Evolutionary conservation across 2,797 vertebrate genomes (phyloP).

Genomic region (Poecilia velifera): DNA sequence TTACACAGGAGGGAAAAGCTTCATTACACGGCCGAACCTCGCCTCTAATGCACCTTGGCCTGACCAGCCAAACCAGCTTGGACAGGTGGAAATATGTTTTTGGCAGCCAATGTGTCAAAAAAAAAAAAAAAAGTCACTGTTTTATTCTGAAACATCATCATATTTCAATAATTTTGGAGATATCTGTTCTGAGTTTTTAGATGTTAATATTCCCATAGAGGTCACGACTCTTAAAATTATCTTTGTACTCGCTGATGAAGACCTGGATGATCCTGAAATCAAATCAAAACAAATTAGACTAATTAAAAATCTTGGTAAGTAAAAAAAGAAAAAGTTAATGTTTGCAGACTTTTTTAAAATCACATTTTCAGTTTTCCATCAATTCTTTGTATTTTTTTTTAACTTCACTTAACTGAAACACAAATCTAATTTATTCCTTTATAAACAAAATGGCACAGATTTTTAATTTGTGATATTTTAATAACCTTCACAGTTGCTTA

Average conservation of each 20-base stretch:
- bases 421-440: background rate
- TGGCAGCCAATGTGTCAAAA: too few species aligned
- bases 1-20: constrained; percentile 73
- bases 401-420: background rate
- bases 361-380: background rate
- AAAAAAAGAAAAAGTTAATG: background rate
- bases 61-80: constrained; percentile 1
- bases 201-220: background rate
- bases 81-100: background rate
- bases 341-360: background rate
- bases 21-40: constrained; percentile 64
- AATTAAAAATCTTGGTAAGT: background rate
- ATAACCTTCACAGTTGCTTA: background rate
- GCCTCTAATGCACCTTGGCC: constrained; percentile 41
- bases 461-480: background rate
- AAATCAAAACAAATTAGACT: background rate
- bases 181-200: too few species aligned
- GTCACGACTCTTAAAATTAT: background rate
- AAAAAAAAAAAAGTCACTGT: background rate
- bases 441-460: background rate
- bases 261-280: background rate
- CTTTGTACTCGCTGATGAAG: background rate
- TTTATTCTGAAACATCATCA: background rate
- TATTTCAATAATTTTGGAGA: background rate
- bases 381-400: background rate